Evolutionary conservation across 92 coral and sea anemone species (phyloP).

Genomic region (Palythoa caribaeorum): DNA sequence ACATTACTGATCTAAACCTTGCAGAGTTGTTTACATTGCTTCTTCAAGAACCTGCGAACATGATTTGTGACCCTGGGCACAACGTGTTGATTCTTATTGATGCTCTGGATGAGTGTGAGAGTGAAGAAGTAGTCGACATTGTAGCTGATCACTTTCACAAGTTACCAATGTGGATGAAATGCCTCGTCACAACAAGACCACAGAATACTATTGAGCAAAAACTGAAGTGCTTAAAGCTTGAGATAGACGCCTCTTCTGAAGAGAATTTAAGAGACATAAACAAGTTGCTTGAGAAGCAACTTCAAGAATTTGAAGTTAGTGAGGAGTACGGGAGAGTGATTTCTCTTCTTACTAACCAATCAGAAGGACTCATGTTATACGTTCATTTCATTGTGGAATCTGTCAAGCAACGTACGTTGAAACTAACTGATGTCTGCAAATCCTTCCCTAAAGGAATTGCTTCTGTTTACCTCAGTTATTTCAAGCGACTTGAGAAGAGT

Average conservation of each 20-base stretch:
- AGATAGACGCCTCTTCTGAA: slow-evolving; percentile 43
- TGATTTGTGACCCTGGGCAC: slow-evolving; percentile 58
- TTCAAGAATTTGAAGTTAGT: slow-evolving; percentile 23
- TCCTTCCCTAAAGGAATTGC: slow-evolving; percentile 72
- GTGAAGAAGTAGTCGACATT: slow-evolving; percentile 51
- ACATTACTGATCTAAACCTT: slow-evolving; percentile 47
- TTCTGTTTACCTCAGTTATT: slow-evolving; percentile 65
- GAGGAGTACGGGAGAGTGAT: slow-evolving; percentile 27
- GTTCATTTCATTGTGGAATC: slow-evolving; percentile 66
- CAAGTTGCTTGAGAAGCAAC: slow-evolving; percentile 48
- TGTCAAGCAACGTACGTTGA: slow-evolving; percentile 19
- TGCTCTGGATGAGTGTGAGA: slow-evolving; percentile 75
- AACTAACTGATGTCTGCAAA: not conserved
- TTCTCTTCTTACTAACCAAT: slow-evolving; percentile 50
- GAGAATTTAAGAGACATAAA: slow-evolving; percentile 67
- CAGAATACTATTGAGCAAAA: slow-evolving; percentile 45
- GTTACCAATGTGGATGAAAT: slow-evolving; percentile 71
- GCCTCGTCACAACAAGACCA: slow-evolving; percentile 72
- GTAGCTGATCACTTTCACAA: slow-evolving; percentile 60
- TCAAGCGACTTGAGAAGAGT: slow-evolving; percentile 52
- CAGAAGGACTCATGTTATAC: slow-evolving; percentile 82
- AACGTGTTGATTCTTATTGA: slow-evolving; percentile 65
- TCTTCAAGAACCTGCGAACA: slow-evolving; percentile 70
- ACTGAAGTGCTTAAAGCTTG: slow-evolving; percentile 42
- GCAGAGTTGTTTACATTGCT: slow-evolving; percentile 64